Percentiles rank a stretch among this genome's conserved stretches.
Conservation (phyloP, 2,888 invertebrate genomes). For the Ceriagrion tenellum region DNA sequence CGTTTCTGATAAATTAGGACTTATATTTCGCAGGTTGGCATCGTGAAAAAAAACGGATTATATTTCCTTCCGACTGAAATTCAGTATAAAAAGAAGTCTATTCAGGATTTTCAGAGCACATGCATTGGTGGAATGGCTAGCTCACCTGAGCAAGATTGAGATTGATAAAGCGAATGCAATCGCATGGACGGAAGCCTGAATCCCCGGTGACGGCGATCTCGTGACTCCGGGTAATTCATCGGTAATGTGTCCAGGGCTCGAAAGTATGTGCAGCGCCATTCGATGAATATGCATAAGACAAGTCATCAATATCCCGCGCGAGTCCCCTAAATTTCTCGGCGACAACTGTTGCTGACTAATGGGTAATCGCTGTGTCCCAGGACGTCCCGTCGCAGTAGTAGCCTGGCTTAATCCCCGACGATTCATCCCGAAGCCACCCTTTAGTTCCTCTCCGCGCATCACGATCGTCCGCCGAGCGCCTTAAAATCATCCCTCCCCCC, state of each 20-base stretch:
- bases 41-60: too few relatives aligned
- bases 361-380: background rate
- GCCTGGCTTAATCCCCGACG: background rate
- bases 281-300: conserved; percentile 1
- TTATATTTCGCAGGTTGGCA: too few relatives aligned
- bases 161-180: background rate
- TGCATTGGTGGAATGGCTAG: too few relatives aligned
- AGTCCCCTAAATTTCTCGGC: background rate
- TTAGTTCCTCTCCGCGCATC: background rate
- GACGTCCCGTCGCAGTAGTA: background rate
- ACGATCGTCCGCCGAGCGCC: background rate
- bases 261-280: background rate
- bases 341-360: conserved; percentile 22
- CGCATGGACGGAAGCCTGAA: background rate
- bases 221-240: background rate
- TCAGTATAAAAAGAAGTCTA: too few relatives aligned
- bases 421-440: background rate
- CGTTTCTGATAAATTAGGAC: too few relatives aligned
- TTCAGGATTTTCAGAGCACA: too few relatives aligned
- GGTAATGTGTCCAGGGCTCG: background rate
- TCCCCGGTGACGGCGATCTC: background rate
- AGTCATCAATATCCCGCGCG: background rate
- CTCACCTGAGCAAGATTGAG: too few relatives aligned
- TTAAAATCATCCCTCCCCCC: background rate
- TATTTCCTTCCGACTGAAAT: too few relatives aligned